These are phyloP conservation scores for Phaonia tiefii DNA, from an alignment of 2,888 invertebrate species.

Conservation along the genomic window DNA sequence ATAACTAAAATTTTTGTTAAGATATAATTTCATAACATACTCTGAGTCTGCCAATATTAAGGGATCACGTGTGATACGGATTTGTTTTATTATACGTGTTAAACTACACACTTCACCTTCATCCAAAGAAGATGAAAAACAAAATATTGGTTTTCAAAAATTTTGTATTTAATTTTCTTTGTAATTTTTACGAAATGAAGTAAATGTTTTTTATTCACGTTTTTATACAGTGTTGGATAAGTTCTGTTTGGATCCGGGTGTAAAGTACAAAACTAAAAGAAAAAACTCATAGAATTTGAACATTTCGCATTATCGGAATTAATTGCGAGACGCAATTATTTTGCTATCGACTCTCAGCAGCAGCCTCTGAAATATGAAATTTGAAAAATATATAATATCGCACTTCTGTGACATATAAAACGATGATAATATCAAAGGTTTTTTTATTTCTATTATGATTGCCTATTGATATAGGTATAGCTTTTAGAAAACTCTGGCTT, in stretches of 20 bases:
- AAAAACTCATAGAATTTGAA: slow-evolving; percentile 23
- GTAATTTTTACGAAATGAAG: slow-evolving; percentile 19
- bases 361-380: no score
- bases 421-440: no score
- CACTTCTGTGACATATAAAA: no score
- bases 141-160: slow-evolving; percentile 13
- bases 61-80: slow-evolving; percentile 12
- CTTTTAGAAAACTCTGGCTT: no score
- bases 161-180: slow-evolving; percentile 15
- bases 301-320: slow-evolving; percentile 19
- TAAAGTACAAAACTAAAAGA: slow-evolving; percentile 26
- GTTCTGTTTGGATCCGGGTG: neutral
- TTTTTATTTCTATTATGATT: no score
- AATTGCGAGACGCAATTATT: slow-evolving; percentile 23
- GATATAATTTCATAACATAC: neutral
- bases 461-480: no score
- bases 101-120: slow-evolving; percentile 26
- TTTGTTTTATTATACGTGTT: slow-evolving; percentile 18
- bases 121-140: slow-evolving; percentile 30
- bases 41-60: slow-evolving; percentile 13
- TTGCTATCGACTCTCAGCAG: slow-evolving; percentile 31
- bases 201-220: slow-evolving; percentile 30
- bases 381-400: no score
- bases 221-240: slow-evolving; percentile 31
- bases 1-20: slow-evolving; percentile 1